These are phyloP conservation scores for Holothuria leucospilota DNA, from an alignment of 53 echinoderm and acorn worm genomes.

Conservation along the genomic window DNA sequence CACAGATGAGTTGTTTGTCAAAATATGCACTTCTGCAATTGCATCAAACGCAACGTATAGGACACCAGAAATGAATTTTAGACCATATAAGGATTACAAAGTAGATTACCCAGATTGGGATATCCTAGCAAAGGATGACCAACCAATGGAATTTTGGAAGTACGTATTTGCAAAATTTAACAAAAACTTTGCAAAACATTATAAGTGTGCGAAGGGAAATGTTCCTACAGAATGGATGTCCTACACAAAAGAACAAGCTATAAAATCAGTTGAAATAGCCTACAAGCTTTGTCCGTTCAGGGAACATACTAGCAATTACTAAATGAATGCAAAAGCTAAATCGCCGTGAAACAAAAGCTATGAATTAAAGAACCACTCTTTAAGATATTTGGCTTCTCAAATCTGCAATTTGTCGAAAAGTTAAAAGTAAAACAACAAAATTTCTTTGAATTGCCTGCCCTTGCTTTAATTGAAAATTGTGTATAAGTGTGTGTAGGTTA, in stretches of 20 bases:
- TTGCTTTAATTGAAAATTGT: too few species aligned
- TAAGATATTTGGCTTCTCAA: too few species aligned
- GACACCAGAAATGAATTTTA: neutral
- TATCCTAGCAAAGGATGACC: neutral
- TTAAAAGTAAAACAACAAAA: too few species aligned
- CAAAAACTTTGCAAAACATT: conserved; percentile 1
- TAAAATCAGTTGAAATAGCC: conserved; percentile 10
- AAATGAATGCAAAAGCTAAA: too few species aligned
- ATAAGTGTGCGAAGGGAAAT: neutral
- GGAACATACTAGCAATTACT: too few species aligned
- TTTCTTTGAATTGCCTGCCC: too few species aligned
- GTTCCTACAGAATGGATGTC: neutral
- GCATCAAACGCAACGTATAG: neutral
- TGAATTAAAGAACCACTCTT: too few species aligned
- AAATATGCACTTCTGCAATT: conserved; percentile 26
- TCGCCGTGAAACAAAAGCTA: too few species aligned
- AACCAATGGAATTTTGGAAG: conserved; percentile 28
- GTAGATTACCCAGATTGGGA: conserved; percentile 26
- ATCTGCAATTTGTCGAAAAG: too few species aligned
- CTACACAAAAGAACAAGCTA: neutral
- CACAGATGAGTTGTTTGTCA: neutral
- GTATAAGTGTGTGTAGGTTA: too few species aligned
- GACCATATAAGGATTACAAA: conserved; percentile 35
- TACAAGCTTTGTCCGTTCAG: neutral
- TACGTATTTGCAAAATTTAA: conserved; percentile 23